These are phyloP conservation scores for Pedionomus torquatus DNA, from an alignment of 2,113 vertebrate genomes.

Conservation along the genomic window DNA sequence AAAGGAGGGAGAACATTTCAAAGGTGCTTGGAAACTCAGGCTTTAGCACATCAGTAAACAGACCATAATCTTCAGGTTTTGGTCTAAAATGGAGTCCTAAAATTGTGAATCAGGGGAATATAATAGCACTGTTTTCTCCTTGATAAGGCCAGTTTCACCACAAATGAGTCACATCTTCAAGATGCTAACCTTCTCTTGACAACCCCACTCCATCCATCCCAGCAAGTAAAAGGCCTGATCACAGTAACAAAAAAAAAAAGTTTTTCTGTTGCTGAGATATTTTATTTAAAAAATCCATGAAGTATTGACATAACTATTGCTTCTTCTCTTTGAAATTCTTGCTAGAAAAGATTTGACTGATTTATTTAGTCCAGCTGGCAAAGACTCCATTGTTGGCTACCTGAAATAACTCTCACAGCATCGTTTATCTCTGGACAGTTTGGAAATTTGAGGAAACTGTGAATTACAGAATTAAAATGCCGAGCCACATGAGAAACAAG, in stretches of 20 bases:
- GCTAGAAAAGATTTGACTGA: not conserved
- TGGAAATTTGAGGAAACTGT: not conserved
- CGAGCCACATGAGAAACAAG: constrained; percentile 2
- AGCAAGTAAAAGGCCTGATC: constrained; percentile 5
- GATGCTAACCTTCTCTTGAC: not conserved
- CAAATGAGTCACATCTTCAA: not conserved
- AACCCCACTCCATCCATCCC: not conserved
- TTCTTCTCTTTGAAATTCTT: constrained; percentile 30
- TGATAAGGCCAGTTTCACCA: not conserved
- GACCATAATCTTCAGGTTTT: not conserved
- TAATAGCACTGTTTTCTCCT: not conserved
- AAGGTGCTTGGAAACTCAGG: not conserved
- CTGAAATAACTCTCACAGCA: constrained; percentile 1
- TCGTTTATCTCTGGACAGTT: not conserved
- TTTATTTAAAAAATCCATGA: constrained; percentile 30
- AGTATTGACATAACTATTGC: constrained; percentile 11
- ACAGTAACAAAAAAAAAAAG: not conserved
- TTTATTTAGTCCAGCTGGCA: not conserved
- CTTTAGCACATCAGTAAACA: not conserved
- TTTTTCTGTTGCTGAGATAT: constrained; percentile 4
- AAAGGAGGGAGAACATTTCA: not conserved
- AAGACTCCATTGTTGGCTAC: not conserved
- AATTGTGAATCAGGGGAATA: not conserved
- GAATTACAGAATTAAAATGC: constrained; percentile 4
- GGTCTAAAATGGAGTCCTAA: not conserved